Evolutionary conservation across 2,113 vertebrate genomes (phyloP).

Genomic region (Centropristis striata): DNA sequence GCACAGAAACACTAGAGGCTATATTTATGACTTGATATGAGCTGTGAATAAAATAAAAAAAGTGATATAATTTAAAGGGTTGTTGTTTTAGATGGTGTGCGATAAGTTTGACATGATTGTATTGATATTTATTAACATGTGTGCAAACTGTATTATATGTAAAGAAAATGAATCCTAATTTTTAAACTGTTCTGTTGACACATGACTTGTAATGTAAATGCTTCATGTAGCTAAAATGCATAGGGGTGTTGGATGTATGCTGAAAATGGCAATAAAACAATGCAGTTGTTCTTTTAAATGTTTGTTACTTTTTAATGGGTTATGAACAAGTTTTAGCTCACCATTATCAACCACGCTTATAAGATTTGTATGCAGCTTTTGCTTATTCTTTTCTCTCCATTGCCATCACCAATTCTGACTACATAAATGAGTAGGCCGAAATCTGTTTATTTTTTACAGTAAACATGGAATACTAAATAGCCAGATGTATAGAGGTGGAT

Average conservation of each 20-base stretch:
- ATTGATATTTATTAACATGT: conserved; percentile 90
- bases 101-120: conserved; percentile 84
- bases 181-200: conserved; percentile 82
- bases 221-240: conserved; percentile 85
- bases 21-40: conserved; percentile 74
- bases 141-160: conserved; percentile 89
- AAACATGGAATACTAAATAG: not conserved
- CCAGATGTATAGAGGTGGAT: not conserved
- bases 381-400: no score
- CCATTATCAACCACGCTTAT: no score
- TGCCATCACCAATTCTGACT: no score
- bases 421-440: not conserved
- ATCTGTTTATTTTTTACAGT: not conserved
- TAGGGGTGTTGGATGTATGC: conserved; percentile 84
- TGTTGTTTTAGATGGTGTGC: conserved; percentile 79
- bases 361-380: no score
- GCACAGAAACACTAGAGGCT: conserved; percentile 63
- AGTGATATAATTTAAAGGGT: conserved; percentile 70
- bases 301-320: not conserved
- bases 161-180: conserved; percentile 88
- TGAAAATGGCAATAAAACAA: conserved; percentile 86
- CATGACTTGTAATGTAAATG: conserved; percentile 82
- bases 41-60: conserved; percentile 75
- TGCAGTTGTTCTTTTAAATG: conserved; percentile 76
- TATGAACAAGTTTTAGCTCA: no score